A percentile compares a stretch with the other conserved stretches of the same genome.
phyloP scores from a whole-genome alignment of 2,113 vertebrate genomes.

The Calcarius ornatus region DNA sequence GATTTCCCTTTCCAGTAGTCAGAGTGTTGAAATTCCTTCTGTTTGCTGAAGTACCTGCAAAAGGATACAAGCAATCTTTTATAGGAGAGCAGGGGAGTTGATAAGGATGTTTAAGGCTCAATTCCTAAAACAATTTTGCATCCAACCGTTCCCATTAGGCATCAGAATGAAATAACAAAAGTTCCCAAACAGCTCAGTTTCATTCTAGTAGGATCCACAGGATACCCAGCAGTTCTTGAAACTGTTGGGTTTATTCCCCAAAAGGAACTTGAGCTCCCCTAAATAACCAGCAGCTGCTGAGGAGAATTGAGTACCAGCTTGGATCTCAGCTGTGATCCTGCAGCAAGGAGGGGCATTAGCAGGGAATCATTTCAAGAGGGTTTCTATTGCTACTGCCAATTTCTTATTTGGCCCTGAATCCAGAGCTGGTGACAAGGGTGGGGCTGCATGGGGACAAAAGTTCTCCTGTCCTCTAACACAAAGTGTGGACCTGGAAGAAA shows the following conservation, averaged over 20 bases:
- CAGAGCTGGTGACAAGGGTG: background rate
- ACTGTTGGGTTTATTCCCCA: background rate
- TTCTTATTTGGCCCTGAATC: background rate
- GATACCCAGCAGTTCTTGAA: background rate
- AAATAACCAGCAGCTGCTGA: background rate
- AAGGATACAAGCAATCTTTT: background rate
- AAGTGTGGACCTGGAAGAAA: background rate
- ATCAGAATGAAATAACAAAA: background rate
- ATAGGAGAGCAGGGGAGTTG: background rate
- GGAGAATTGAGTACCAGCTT: background rate
- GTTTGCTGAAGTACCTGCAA: background rate
- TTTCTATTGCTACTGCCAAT: background rate
- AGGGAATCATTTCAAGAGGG: background rate
- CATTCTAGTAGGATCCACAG: background rate
- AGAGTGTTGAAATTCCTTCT: background rate
- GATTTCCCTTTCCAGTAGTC: background rate
- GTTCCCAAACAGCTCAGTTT: background rate
- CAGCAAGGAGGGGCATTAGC: background rate
- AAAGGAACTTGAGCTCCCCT: background rate
- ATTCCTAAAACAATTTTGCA: conserved; percentile 15
- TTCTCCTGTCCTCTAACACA: background rate
- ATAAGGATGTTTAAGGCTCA: background rate
- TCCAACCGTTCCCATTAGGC: conserved; percentile 11
- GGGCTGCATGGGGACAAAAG: background rate
- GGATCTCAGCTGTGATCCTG: background rate